Evolutionary conservation across 2,797 vertebrate genomes (phyloP), one percentile per base, ranked within the genome.

Genomic region (Alfaro cultratus): DNA sequence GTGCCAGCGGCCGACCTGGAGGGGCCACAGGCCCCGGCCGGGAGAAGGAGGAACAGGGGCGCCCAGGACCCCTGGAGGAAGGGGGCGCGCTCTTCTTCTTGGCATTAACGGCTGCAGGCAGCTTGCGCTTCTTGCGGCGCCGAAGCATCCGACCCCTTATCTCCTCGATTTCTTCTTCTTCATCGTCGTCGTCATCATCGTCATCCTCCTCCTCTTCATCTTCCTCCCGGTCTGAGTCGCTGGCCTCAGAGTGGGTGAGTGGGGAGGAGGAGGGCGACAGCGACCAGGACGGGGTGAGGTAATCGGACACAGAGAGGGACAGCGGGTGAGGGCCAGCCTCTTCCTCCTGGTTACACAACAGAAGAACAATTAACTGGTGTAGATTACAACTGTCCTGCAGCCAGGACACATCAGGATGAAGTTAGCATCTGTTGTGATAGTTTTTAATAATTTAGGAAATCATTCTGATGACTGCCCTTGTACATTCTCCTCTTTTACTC

Each of bases 211-310:
- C 95, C 60, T 96, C 96, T n/a, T 96, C 95, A 0, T 96, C 95
- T 55, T 96, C 96, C 87, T 96, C 96, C 0, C 92, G 94, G 87
- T 96, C 96, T 0, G 96, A 96, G 91, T 96, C 96, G 9, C 96
- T 96, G 85, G 95, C 92, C 83, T 96, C 96, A 0, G 96, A 96
- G 88, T 95, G 96, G 57, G 96, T 96, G 34, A 95, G 92, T 0
- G 96, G 96, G 3, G 95, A 96, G 45, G 96, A 96, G 13, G 96
- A 96, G 49, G 96, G 96, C 0, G 96, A 96, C 15, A 96, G 84
- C 2, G 96, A 96, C 96, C 96, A 96, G 29, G 96, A 96, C 0
- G 96, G 96, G 62, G 96, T 96, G 72, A 96, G 96, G 91, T 96
- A 96, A 91, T 96, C 96, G 0, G 96, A 96, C 10, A 96, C 96